Evolutionary conservation across 2,113 vertebrate species (phyloP), one percentile per base, ranked within the genome.

Genomic region (Oreochromis aureus): DNA sequence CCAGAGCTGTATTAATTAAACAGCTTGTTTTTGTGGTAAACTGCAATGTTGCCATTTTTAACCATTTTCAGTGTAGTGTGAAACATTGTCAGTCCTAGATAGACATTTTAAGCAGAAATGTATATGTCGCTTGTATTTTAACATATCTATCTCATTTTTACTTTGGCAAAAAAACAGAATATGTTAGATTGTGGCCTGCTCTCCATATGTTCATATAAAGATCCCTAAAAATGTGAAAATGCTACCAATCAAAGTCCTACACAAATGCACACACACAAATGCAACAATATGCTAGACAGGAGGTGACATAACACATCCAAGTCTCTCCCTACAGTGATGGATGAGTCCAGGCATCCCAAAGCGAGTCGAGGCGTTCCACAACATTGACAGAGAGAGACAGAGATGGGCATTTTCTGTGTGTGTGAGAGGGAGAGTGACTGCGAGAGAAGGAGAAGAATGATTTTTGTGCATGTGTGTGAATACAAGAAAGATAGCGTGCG

Each of bases 371-470:
- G 86, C 73, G 87, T 95, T 95, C 93, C 92, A 94, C 92, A 90
- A 91, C 91, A 87, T 66, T 89, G 94, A 93, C 88, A 92, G 90
- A 91, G 89, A 82, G 86, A 87, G 85, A 92, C 84, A 86, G 88
- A 90, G 88, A 89, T 73, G 82, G 69, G 39, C 82, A 61, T 85
- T 93, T 90, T 80, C 41, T 59, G 46, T 71, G 24, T 85, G 53
- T 55, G 58, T 41, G 87, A 54, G 80, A 87, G 80, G 11, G 61
- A 86, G 76, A 90, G 82, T 69, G 90, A 88, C 76, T 88, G 91
- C 79, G 78, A 80, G 82, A 92, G 88, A 94, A 89, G 89, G 87
- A 93, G 83, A 93, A 86, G 87, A 94, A 95, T 86, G 89, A 87
- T 92, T 89, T 88, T 84, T 71, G 80, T 81, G 83, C 73, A 53